Base-by-base conservation (phyloP, 2,888 invertebrate species). In the Shargacucullia verbasci region DNA sequence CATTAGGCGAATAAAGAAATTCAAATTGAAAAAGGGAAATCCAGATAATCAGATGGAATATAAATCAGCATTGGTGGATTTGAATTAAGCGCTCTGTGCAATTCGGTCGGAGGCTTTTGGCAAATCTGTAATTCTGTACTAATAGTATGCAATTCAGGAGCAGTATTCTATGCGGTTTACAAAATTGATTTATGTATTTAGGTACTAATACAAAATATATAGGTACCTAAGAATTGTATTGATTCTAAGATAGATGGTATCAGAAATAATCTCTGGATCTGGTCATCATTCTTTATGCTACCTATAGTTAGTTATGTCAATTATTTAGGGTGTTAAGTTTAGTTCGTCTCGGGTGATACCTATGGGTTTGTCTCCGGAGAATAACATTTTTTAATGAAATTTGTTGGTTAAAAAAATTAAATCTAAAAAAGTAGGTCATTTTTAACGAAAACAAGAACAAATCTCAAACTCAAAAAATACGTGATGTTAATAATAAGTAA, bases 1-100 rank as follows among this genome's bases (percentile, higher is more conserved):
- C 79, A 81, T 80, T 78, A 64, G 56, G 41, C 31, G 59, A 61
- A 56, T 71, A 80, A 81, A 83, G 72, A 80, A 80, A 84, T 82
- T 81, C 73, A 75, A 86, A 84, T 85, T 83, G 81, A 83, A 85
- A 82, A 83, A 83, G 76, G 80, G 80, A 80, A 83, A 84, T 80
- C 76, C 75, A 77, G 76, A 78, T 83, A 82, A 86, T 83, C 83
- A 77, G 83, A 86, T 86, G 73, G 85, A 85, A 84, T 84, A 86
- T 86, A 87, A 88, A 86, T 86, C 84, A 83, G 82, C 70, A 72
- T 77, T 55, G 64, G 66, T 71, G 66, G 69, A 58, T 72, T 68
- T 70, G 68, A 80, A 69, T 75, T 78, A 79, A 79, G 76, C 75
- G 76, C 79, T 70, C 64, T 72, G 57, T 62, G 67, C 72, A 55